Conservation (phyloP, 2,888 invertebrate species). For the Eugnorisma glareosa region DNA sequence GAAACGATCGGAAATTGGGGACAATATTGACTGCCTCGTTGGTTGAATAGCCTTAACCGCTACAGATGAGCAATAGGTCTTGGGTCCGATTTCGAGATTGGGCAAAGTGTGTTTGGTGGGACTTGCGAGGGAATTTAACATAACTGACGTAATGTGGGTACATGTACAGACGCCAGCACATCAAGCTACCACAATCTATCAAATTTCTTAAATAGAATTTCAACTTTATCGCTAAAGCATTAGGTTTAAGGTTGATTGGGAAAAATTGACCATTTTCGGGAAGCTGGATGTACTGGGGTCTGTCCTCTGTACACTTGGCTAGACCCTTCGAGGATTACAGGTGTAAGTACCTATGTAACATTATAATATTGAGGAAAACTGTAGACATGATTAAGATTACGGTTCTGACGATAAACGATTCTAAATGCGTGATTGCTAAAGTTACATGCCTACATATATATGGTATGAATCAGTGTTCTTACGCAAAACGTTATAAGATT, state of each 20-base stretch:
- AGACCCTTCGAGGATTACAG: neutral
- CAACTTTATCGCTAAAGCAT: no score
- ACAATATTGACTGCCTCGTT: neutral
- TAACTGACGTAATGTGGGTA: neutral
- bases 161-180: no score
- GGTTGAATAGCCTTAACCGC: neutral
- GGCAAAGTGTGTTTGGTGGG: neutral
- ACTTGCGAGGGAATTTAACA: neutral
- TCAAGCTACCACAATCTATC: no score
- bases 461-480: conserved; percentile 27
- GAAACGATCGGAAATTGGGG: conserved; percentile 12
- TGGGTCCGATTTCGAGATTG: neutral
- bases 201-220: no score
- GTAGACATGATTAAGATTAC: neutral
- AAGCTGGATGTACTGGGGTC: no score
- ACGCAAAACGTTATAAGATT: conserved; percentile 24
- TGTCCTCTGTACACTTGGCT: neutral
- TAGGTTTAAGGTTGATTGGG: no score
- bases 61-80: neutral
- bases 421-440: neutral
- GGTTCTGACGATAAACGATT: conserved; percentile 13
- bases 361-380: conserved; percentile 33
- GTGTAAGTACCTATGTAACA: neutral
- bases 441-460: neutral
- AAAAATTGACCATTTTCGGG: no score